Evolutionary conservation across 2,113 vertebrate genomes (phyloP).

Genomic region (Platysteira castanea): DNA sequence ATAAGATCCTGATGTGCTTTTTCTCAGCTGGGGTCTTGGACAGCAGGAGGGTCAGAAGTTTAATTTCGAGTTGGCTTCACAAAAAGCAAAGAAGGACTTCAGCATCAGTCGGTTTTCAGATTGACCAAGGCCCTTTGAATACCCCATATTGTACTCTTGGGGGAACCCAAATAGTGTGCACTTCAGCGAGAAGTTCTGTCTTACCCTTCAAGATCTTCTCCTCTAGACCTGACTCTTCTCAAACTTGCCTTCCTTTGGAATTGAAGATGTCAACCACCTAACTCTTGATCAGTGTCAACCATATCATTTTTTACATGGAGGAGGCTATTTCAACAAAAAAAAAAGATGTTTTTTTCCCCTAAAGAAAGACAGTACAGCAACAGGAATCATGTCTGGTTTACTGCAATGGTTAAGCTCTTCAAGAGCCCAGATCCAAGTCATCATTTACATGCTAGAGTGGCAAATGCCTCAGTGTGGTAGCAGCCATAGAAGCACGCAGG

Average conservation of each 20-base stretch:
- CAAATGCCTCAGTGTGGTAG: neutral
- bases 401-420: neutral
- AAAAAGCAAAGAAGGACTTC: neutral
- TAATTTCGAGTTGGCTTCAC: neutral
- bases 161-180: neutral
- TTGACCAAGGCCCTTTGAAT: neutral
- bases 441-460: neutral
- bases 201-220: neutral
- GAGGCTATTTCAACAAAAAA: neutral
- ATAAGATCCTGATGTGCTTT: neutral
- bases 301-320: neutral
- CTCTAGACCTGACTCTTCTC: neutral
- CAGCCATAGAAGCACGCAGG: neutral
- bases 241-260: neutral
- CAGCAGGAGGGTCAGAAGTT: neutral
- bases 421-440: neutral
- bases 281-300: neutral
- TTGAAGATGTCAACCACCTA: neutral
- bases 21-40: neutral
- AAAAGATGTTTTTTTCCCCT: neutral
- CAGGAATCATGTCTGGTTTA: neutral
- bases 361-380: neutral
- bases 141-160: neutral
- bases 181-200: neutral
- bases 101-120: neutral